Percentiles rank a stretch among this genome's conserved stretches.
Conservation (phyloP, 2,113 vertebrate genomes). For the Agelaius phoeniceus region DNA sequence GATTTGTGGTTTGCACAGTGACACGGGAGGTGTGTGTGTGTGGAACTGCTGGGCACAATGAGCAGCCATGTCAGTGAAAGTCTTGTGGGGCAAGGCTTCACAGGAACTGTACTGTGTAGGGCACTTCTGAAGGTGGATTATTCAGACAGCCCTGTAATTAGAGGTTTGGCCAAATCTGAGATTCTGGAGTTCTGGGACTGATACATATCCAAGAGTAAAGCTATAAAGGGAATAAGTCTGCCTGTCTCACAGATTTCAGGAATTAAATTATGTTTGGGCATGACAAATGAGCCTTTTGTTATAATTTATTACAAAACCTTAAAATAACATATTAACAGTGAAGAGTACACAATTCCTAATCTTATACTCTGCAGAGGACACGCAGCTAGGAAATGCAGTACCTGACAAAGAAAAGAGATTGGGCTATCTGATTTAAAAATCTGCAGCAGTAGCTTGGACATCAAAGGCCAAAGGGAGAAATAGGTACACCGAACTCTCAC, state of each 20-base stretch:
- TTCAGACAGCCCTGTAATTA: background rate
- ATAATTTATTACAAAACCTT: background rate
- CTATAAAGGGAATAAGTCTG: background rate
- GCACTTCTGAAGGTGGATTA: background rate
- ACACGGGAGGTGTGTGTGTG: fast-evolving
- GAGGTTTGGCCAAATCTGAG: background rate
- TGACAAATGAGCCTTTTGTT: background rate
- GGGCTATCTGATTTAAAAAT: background rate
- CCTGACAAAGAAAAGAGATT: background rate
- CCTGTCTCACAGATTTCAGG: background rate
- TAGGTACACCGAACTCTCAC: background rate
- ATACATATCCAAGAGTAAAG: background rate
- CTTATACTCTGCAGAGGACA: background rate
- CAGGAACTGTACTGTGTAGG: background rate
- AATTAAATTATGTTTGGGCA: background rate
- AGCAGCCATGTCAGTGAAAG: background rate
- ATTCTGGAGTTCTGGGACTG: background rate
- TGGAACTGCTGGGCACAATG: background rate
- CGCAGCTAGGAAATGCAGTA: background rate
- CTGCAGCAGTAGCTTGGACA: background rate
- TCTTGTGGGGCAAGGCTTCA: background rate
- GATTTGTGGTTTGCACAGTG: background rate
- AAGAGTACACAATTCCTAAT: background rate
- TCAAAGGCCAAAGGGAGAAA: background rate
- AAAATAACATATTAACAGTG: background rate